Conservation (phyloP, 2,113 vertebrate genomes). For the Epinephelus fuscoguttatus region DNA sequence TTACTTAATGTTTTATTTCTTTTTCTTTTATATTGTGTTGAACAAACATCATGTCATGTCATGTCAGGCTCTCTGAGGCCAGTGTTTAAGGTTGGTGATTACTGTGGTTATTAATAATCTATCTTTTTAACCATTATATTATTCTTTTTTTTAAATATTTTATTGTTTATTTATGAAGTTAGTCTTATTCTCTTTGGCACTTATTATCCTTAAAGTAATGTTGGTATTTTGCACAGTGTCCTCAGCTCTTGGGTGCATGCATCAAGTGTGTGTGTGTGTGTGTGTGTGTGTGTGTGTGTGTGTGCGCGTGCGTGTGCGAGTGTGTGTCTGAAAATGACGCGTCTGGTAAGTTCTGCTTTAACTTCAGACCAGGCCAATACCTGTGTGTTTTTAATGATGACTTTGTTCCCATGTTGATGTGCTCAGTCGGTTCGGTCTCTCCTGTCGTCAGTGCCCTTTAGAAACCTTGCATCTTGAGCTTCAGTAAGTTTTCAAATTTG, state of each 20-base stretch:
- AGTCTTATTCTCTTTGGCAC: conserved; percentile 73
- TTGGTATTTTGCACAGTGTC: conserved; percentile 80
- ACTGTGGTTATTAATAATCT: conserved; percentile 50
- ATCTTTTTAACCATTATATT: conserved; percentile 47
- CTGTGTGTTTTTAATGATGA: conserved; percentile 31
- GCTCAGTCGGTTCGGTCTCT: not conserved
- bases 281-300: conserved; percentile 35
- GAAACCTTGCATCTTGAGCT: not conserved
- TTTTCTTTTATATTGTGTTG: conserved; percentile 26
- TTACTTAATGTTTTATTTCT: conserved; percentile 23
- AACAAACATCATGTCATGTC: not conserved
- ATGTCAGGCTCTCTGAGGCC: not conserved
- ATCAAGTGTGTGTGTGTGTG: conserved; percentile 13
- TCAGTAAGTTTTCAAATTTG: not conserved
- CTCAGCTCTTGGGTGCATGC: conserved; percentile 41
- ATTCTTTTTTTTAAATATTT: conserved; percentile 48
- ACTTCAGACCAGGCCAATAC: conserved; percentile 69
- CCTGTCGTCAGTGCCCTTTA: not conserved
- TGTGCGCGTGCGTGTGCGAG: conserved; percentile 19
- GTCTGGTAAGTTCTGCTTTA: conserved; percentile 62
- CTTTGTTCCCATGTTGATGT: conserved; percentile 12
- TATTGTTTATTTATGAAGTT: conserved; percentile 84
- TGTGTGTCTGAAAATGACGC: conserved; percentile 54
- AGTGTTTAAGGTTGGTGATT: conserved; percentile 25
- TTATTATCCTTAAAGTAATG: conserved; percentile 64